Base-by-base conservation (phyloP, 2,113 vertebrate genomes). In the Spheniscus mendiculus region DNA sequence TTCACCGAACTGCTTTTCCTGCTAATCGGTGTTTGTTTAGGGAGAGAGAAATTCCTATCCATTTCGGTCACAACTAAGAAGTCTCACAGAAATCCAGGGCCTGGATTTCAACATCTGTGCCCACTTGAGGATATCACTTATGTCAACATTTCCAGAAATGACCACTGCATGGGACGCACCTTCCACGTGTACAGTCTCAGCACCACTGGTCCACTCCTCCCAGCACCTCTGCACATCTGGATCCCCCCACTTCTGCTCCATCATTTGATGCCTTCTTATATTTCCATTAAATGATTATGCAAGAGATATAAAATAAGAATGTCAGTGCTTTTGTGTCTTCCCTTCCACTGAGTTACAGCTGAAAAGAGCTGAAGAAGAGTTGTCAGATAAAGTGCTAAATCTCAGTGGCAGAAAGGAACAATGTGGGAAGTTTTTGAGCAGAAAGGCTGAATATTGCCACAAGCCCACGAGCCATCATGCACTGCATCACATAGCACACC, bases 31-130 rank as follows among this genome's bases (percentile, higher is more conserved):
- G 67, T 92, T 90, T 95, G 67, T 65, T 91, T 67, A 87, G 86
- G 72, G 55, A 84, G 83, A 86, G 69, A 90, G 56, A 84, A 93
- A 97, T 95, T 94, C 93, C 92, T 58, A 38, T 72, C 87, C 81
- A 52, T 93, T 93, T 93, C 17, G 4, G 53, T 95, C 91, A 91
- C 61, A 82, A 52, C 49, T 45, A 29, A 84, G n/a, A 67, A 87
- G 52, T 74, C 80, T 82, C 91, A 55, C 5, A 89, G 80, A 92
- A 91, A 95, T 61, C 42, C 89, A 93, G 65, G 56, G 32, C 56
- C 44, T 69, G 73, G 40, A 71, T 89, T 96, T 96, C 83, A 69
- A 40, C 87, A 76, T 89, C 80, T 94, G 65, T 76, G 80, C 69
- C 91, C 65, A 76, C 92, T 82, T 74, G 89, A 92, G n/a, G 56